Conservation (phyloP, 1,140 invertebrate species). For the Neomicropteryx cornuta region DNA sequence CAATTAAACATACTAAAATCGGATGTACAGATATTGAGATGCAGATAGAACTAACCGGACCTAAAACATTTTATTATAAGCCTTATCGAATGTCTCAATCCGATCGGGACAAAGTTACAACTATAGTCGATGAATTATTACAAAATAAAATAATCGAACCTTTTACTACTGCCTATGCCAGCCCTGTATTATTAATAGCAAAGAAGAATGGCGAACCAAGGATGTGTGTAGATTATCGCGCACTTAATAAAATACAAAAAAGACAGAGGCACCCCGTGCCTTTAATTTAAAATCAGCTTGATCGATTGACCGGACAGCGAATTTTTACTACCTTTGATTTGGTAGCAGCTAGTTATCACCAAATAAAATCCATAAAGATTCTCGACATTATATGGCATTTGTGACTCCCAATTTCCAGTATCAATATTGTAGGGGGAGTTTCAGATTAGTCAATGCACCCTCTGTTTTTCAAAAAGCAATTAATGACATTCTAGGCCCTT, state of each 20-base stretch:
- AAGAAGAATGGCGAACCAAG: constrained; percentile 11
- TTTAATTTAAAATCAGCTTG: constrained; percentile 14
- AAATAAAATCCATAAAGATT: constrained; percentile 13
- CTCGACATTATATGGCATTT: constrained; percentile 14
- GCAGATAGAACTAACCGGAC: constrained; percentile 7
- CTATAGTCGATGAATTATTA: constrained; percentile 17
- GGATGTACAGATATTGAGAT: constrained; percentile 6
- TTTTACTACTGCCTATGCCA: constrained; percentile 9
- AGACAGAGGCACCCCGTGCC: constrained; percentile 13
- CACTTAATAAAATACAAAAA: constrained; percentile 11
- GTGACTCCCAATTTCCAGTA: constrained; percentile 15
- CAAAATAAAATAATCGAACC: constrained; percentile 14
- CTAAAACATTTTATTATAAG: constrained; percentile 9
- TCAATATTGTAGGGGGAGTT: constrained; percentile 20
- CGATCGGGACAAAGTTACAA: constrained; percentile 16
- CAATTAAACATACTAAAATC: not conserved
- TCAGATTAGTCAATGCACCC: constrained; percentile 15
- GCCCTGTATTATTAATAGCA: constrained; percentile 9
- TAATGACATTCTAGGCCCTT: constrained; percentile 15
- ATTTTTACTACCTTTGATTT: constrained; percentile 17
- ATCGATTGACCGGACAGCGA: constrained; percentile 12
- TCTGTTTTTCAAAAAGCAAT: constrained; percentile 17
- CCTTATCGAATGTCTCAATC: constrained; percentile 15
- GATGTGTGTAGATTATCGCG: constrained; percentile 13
- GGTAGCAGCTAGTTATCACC: constrained; percentile 15